These are phyloP conservation scores for Trisateles emortualis DNA, from an alignment of 2,888 invertebrate species.

Conservation along the genomic window DNA sequence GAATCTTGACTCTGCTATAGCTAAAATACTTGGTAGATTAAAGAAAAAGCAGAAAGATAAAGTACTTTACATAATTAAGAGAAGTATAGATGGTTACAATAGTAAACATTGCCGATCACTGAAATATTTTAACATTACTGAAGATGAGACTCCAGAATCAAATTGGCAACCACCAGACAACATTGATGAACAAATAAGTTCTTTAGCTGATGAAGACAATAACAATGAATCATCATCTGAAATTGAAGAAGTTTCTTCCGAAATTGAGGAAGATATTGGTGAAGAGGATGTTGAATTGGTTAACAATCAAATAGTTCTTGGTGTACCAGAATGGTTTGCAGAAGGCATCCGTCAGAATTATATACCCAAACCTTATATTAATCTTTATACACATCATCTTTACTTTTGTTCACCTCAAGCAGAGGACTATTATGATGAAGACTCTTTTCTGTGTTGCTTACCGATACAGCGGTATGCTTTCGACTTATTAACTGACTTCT, in stretches of 20 bases:
- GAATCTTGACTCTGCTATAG: conserved; percentile 89
- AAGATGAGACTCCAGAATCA: conserved; percentile 31
- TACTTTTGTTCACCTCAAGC: conserved; percentile 90
- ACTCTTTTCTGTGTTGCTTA: conserved; percentile 87
- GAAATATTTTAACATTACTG: conserved; percentile 81
- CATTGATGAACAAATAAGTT: conserved; percentile 37
- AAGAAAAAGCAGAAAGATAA: conserved; percentile 84
- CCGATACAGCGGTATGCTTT: conserved; percentile 88
- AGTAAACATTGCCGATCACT: conserved; percentile 87
- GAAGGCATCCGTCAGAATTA: conserved; percentile 87
- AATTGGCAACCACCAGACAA: conserved; percentile 44
- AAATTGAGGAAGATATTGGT: conserved; percentile 46
- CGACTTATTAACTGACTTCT: conserved; percentile 77
- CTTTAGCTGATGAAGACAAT: conserved; percentile 29
- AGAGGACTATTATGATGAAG: conserved; percentile 88
- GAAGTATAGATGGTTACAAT: conserved; percentile 89
- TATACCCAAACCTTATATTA: conserved; percentile 90
- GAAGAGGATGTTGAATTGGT: conserved; percentile 37
- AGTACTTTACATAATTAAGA: conserved; percentile 87
- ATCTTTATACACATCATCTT: conserved; percentile 88
- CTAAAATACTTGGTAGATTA: conserved; percentile 88
- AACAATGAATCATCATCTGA: conserved; percentile 33
- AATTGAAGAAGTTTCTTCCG: conserved; percentile 37
- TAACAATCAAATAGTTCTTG: conserved; percentile 54
- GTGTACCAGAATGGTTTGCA: conserved; percentile 88